Evolutionary conservation across 2,888 invertebrate genomes (phyloP), one percentile per base, ranked within the genome.

Genomic region (Prenolepis imparis): DNA sequence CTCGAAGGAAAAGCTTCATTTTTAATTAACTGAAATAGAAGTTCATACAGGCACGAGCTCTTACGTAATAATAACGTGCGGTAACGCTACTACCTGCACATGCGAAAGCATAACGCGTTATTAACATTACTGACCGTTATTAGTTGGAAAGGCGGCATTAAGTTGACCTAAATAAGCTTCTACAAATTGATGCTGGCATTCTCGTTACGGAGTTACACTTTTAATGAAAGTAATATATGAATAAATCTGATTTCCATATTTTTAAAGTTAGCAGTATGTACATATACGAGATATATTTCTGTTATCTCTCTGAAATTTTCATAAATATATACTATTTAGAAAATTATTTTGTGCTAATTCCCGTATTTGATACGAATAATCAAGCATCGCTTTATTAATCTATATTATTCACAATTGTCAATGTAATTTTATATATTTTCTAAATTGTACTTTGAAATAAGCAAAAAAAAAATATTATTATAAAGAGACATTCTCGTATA

Each of bases 21-120:
- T 84, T 84, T 87, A 89, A 88, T 88, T 89, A 88, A 89, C 73
- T 74, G 61, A 75, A 80, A 61, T 39, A 72, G 39, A 82, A 70
- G 63, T 36, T 64, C 52, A 32, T 61, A 39, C 52, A 21, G 48
- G 21, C 36, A 48, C 67, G 72, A 70, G 72, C 72, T 70, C 70
- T 80, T 59, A 80, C 59, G 78, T 78, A 78, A 78, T 80, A 80
- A 78, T 68, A 59, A 80, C 70, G 36, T 70, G 59, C 59, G 36
- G 70, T 36, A 70, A 78, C 32, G 59, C 24, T 44, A 48, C 78
- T 70, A 70, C 18, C 68, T 24, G 68, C 36, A 59, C 78, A 70
- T 72, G 78, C 72, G 72, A 80, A 59, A 70, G 59, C 78, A 70
- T 36, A 70, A 70, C 59, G 44, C 24, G 72, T 80, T 80, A 70